Percentiles rank a stretch among this genome's conserved stretches.
Conservation (phyloP, 2,888 invertebrate genomes). For the Amblyjoppa proteus region DNA sequence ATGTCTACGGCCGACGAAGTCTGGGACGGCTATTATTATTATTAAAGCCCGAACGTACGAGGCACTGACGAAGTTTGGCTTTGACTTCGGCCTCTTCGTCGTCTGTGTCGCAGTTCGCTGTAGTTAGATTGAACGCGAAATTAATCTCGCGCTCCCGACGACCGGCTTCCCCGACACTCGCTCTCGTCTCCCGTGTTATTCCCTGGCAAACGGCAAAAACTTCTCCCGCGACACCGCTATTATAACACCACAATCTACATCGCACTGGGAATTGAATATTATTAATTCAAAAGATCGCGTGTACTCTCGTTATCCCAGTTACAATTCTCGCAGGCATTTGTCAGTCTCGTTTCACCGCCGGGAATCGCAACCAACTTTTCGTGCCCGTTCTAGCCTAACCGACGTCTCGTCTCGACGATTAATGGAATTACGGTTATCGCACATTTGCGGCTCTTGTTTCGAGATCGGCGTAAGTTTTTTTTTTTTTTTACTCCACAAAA, state of each 20-base stretch:
- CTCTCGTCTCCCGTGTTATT: conserved; percentile 17
- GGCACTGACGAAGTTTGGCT: background rate
- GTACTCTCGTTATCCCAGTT: conserved; percentile 7
- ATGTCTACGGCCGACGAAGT: no score
- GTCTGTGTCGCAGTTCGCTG: conserved; percentile 22
- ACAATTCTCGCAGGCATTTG: conserved; percentile 7
- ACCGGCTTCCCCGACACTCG: conserved; percentile 3
- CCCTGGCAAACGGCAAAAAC: conserved; percentile 20
- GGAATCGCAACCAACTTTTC: background rate
- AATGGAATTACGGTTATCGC: no score
- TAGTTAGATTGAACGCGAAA: conserved; percentile 41
- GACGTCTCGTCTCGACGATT: no score
- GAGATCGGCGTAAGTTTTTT: no score
- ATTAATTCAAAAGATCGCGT: conserved; percentile 24
- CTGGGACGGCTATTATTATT: no score
- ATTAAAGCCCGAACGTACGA: background rate
- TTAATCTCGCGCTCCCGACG: conserved; percentile 23
- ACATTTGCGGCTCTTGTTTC: no score
- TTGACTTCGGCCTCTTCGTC: conserved; percentile 3
- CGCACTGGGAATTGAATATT: conserved; percentile 25
- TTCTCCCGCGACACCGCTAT: conserved; percentile 17
- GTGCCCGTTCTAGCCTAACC: background rate
- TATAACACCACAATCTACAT: conserved; percentile 15
- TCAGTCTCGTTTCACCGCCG: conserved; percentile 16
- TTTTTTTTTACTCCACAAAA: no score